These are phyloP conservation scores for Paramormyrops hopkinsi DNA, from an alignment of 2,797 vertebrate species.

Conservation along the genomic window DNA sequence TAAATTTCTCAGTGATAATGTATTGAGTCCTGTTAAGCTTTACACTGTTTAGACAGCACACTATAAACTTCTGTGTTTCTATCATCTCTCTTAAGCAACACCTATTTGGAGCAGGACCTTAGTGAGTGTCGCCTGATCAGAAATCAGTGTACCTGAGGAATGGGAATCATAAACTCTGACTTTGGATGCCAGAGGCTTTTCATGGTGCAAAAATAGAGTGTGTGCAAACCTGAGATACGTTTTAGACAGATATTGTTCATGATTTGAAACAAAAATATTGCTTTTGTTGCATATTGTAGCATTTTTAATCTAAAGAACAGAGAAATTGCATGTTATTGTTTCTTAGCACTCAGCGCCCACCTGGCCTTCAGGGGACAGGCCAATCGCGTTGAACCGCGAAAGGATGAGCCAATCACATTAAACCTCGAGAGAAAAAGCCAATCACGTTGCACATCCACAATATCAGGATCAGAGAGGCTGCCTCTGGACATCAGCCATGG, in stretches of 20 bases:
- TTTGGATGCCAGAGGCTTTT: neutral
- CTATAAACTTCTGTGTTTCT: neutral
- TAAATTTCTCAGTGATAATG: constrained; percentile 4
- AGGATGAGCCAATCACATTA: neutral
- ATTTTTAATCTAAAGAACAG: neutral
- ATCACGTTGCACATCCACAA: neutral
- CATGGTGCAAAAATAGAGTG: neutral
- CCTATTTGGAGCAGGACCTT: neutral
- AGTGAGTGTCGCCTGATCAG: neutral
- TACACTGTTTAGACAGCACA: neutral
- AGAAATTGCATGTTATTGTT: neutral
- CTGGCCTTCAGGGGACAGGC: neutral
- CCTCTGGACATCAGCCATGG: neutral
- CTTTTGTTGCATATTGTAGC: neutral
- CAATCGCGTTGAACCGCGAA: neutral
- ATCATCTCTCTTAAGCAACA: neutral
- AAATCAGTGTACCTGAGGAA: neutral
- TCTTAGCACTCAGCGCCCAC: neutral
- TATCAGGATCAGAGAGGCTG: neutral
- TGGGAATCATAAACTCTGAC: neutral
- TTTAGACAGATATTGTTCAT: neutral
- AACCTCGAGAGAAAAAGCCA: neutral
- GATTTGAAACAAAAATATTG: neutral
- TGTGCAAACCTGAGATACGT: neutral
- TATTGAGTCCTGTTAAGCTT: constrained; percentile 8